Base-by-base conservation (phyloP, 1,140 invertebrate genomes). In the Cotesia typhae region DNA sequence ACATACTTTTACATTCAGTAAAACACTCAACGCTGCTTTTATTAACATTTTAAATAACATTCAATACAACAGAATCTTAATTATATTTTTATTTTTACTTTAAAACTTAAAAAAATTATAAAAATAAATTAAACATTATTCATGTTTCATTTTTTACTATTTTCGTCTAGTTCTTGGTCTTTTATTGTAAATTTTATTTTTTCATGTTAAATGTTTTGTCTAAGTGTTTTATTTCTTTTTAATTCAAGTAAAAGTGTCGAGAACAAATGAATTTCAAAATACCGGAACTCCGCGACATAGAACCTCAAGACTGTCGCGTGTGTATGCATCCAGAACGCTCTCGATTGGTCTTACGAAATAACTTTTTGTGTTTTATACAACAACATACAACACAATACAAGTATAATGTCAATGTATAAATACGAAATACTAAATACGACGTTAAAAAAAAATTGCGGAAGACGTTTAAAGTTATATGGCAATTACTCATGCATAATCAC, bases 281-380 rank as follows among this genome's bases (percentile, higher is more conserved):
- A 37, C 64, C 64, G 64, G 64, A 66, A 66, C 64, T 66, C n/a
- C 64, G 64, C 64, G 64, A 66, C 47, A 35, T 37, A 28, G 41
- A 66, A 41, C 41, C 64, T 20, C 64, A 66, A 66, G 64, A 37
- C 37, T 37, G 64, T 66, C 17, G 14, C 38, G 64, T 66, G 47
- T 66, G 61, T 60, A 60, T 60, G 28, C 9, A 60, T 37, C 63
- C 63, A 36, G 35, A 65, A 65, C 63, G 63, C 63, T 65, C 63
- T 65, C 63, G 38, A 65, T 65, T 65, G 36, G 10, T 37, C 63
- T 65, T 65, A 35, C 63, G 63, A 65, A 65, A 65, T 36, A 47
- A 47, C 41, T 47, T 47, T 47, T 47, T 47, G 41, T 47, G 10
- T 47, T 47, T 47, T 47, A 10, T 47, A 9, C 41, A 47, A 47